phyloP scores from a whole-genome alignment of 2,113 vertebrate species.

The Pollachius pollachius region DNA sequence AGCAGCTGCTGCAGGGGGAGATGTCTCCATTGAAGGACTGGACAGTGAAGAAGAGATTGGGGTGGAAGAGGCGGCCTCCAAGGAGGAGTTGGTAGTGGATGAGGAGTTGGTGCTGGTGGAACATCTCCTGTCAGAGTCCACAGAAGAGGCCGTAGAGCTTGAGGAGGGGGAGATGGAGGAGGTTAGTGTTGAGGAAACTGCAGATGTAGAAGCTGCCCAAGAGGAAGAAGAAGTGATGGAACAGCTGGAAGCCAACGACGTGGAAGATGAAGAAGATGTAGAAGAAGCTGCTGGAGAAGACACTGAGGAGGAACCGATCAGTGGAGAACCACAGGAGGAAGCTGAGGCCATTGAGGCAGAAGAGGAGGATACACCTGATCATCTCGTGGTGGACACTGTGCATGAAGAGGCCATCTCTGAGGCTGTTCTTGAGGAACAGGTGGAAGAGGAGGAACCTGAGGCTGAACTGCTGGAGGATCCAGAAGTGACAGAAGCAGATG shows the following conservation, averaged over 20 bases:
- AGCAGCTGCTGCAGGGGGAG: conserved; percentile 7
- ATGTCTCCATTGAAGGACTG: conserved; percentile 7
- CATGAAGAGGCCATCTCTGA: conserved; percentile 18
- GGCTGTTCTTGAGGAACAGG: neutral
- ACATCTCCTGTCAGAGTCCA: conserved; percentile 1
- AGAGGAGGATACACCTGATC: neutral
- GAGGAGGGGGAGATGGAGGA: conserved; percentile 1
- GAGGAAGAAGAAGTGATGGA: conserved; percentile 5
- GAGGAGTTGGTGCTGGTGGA: conserved; percentile 28
- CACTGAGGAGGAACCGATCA: neutral
- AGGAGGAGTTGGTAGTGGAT: conserved; percentile 17
- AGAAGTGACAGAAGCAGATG: conserved; percentile 4
- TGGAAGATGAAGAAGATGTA: conserved; percentile 13
- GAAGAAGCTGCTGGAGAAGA: conserved; percentile 3
- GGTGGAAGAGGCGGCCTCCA: conserved; percentile 19
- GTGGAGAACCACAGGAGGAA: conserved; percentile 9
- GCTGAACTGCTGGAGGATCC: neutral
- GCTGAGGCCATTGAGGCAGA: conserved; percentile 8
- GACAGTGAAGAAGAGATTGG: conserved; percentile 15
- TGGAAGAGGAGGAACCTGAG: conserved; percentile 6
- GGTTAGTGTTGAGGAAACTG: neutral
- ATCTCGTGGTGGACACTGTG: neutral
- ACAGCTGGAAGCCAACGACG: neutral
- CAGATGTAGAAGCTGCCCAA: no score
- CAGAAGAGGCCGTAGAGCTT: neutral